phyloP scores from a whole-genome alignment of 2,888 invertebrate species.

The Terebella lapidaria region DNA sequence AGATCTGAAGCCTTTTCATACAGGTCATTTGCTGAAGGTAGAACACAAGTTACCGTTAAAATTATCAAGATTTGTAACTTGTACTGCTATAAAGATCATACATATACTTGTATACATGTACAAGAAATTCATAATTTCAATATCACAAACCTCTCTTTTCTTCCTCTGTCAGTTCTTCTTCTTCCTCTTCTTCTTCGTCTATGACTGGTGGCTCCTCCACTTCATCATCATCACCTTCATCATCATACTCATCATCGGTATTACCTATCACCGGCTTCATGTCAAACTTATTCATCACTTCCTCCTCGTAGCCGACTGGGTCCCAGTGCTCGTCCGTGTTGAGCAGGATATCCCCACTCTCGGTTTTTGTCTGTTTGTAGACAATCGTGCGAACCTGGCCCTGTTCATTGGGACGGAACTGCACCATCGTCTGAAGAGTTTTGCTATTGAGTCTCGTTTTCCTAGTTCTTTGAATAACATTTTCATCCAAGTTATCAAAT shows the following conservation, averaged over 20 bases:
- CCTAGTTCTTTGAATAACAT: neutral
- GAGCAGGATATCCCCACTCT: conserved; percentile 9
- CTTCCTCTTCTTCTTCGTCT: conserved; percentile 10
- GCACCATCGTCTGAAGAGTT: conserved; percentile 10
- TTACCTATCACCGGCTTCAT: neutral
- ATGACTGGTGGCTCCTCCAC: neutral
- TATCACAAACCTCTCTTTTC: conserved; percentile 18
- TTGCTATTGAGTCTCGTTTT: neutral
- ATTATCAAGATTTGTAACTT: no score
- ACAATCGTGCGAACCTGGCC: conserved; percentile 15
- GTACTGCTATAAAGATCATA: no score
- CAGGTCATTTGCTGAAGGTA: neutral
- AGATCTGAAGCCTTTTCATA: conserved; percentile 11
- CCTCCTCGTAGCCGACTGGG: conserved; percentile 7
- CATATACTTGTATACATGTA: no score
- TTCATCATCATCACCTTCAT: neutral
- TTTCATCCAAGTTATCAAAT: neutral
- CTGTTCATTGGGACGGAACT: conserved; percentile 17
- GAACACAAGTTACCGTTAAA: no score
- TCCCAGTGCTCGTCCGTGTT: conserved; percentile 18
- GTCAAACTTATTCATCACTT: no score
- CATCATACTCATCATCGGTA: neutral
- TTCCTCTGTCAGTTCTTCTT: conserved; percentile 14
- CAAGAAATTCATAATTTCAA: no score
- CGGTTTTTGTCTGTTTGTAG: conserved; percentile 15